phyloP scores from a whole-genome alignment of 2,797 vertebrate genomes.

The Malacoraja senta region DNA sequence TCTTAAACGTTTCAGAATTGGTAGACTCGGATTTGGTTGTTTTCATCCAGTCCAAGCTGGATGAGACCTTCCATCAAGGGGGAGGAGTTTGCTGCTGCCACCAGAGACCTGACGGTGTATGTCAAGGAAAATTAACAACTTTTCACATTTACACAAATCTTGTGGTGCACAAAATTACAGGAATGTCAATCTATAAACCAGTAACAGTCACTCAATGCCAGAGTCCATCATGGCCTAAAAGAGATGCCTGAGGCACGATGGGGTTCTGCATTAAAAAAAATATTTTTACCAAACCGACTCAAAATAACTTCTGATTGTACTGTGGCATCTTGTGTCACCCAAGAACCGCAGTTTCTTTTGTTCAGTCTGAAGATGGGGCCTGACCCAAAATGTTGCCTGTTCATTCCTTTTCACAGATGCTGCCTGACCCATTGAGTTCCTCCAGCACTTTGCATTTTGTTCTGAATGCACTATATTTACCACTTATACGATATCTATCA shows the following conservation, averaged over 20 bases:
- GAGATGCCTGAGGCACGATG: not conserved
- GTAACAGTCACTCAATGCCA: not conserved
- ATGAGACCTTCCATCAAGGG: constrained; percentile 55
- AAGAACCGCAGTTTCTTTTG: no score
- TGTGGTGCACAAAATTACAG: not conserved
- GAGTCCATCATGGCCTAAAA: not conserved
- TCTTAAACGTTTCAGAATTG: constrained; percentile 58
- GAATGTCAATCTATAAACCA: not conserved
- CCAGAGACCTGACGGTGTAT: constrained; percentile 61
- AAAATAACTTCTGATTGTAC: no score
- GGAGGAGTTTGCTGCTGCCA: constrained; percentile 52
- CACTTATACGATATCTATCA: no score
- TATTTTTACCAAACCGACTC: no score
- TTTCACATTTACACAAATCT: not conserved
- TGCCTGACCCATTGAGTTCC: no score
- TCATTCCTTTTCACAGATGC: no score
- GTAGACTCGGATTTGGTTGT: constrained; percentile 74
- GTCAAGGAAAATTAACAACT: constrained; percentile 60
- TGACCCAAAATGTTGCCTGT: no score
- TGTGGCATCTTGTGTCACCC: no score
- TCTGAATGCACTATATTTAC: no score
- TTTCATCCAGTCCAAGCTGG: constrained; percentile 79
- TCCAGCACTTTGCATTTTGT: no score
- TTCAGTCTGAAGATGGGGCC: no score
- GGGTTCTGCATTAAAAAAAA: not conserved